Evolutionary conservation across 2,797 vertebrate species (phyloP).

Genomic region (Sebastes vulpes): DNA sequence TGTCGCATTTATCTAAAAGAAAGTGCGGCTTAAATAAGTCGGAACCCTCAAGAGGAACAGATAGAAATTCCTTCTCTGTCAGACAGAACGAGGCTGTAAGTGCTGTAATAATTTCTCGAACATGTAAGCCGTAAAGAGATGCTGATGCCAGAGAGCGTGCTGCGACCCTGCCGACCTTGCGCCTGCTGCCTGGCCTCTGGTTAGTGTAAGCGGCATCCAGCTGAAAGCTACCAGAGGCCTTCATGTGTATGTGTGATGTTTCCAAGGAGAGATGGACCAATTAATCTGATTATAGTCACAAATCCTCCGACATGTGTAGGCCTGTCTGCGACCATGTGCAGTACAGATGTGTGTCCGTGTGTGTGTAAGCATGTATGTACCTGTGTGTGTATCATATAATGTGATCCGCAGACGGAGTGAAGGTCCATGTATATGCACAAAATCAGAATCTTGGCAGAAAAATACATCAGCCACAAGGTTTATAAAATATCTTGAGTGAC

Average conservation of each 20-base stretch:
- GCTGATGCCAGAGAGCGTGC: constrained; percentile 69
- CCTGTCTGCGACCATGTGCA: constrained; percentile 89
- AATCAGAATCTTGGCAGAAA: constrained; percentile 22
- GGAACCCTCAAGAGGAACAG: constrained; percentile 42
- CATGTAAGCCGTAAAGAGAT: constrained; percentile 71
- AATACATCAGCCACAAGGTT: constrained; percentile 34
- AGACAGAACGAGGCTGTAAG: constrained; percentile 53
- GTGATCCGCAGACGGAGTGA: constrained; percentile 23
- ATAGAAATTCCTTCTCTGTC: constrained; percentile 65
- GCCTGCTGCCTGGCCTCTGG: constrained; percentile 80
- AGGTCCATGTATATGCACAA: neutral
- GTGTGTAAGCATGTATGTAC: constrained; percentile 63
- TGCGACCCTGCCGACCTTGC: constrained; percentile 72
- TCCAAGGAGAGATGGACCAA: constrained; percentile 89
- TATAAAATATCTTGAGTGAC: constrained; percentile 30
- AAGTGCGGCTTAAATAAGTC: constrained; percentile 39
- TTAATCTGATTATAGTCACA: constrained; percentile 95
- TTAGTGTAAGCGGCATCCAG: constrained; percentile 80
- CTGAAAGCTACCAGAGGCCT: constrained; percentile 79
- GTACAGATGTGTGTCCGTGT: constrained; percentile 90
- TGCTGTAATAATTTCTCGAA: constrained; percentile 66
- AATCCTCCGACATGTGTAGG: constrained; percentile 91
- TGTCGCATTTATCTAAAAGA: constrained; percentile 55
- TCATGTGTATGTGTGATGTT: constrained; percentile 77
- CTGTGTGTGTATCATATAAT: constrained; percentile 53